A percentile compares a stretch with the other conserved stretches of the same genome.
These are phyloP conservation scores for Cheilosia scutellata DNA, from an alignment of 2,888 invertebrate species.

Conservation along the genomic window DNA sequence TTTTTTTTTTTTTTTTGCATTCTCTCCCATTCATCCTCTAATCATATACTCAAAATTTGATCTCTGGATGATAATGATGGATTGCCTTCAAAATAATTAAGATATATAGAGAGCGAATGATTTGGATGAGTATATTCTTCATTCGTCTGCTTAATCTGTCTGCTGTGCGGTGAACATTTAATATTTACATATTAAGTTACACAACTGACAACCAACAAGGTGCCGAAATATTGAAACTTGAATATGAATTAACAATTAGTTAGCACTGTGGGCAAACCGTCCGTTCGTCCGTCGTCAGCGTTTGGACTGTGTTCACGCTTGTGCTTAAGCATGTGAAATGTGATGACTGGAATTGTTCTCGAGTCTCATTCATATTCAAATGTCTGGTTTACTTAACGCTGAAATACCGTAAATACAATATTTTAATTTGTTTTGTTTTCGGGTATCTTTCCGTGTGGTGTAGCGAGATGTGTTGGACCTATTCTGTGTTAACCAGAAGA, in stretches of 20 bases:
- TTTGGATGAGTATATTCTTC: background rate
- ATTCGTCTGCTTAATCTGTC: background rate
- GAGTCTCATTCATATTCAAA: background rate
- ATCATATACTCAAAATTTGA: background rate
- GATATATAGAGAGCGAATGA: slow-evolving; percentile 5
- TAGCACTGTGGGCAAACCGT: slow-evolving; percentile 9
- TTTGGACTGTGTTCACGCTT: too few relatives aligned
- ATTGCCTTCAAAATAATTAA: slow-evolving; percentile 48
- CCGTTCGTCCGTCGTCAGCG: background rate
- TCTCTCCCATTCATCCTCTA: slow-evolving; percentile 6
- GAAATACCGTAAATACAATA: slow-evolving; percentile 20
- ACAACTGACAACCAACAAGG: slow-evolving; percentile 9
- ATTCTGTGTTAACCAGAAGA: background rate
- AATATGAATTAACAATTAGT: slow-evolving; percentile 54
- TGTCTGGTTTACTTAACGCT: slow-evolving; percentile 1
- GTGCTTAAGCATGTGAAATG: slow-evolving; percentile 32
- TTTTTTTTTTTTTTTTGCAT: background rate
- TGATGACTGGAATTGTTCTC: slow-evolving; percentile 20
- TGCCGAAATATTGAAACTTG: slow-evolving; percentile 42
- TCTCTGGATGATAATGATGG: slow-evolving; percentile 14
- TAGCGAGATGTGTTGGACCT: background rate
- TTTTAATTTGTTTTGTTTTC: background rate
- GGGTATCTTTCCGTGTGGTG: too few relatives aligned
- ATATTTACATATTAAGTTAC: slow-evolving; percentile 28
- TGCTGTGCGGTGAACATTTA: background rate